A percentile compares a stretch with the other conserved stretches of the same genome.
phyloP scores from a whole-genome alignment of 2,888 invertebrate species.

The Tanypteryx hageni region DNA sequence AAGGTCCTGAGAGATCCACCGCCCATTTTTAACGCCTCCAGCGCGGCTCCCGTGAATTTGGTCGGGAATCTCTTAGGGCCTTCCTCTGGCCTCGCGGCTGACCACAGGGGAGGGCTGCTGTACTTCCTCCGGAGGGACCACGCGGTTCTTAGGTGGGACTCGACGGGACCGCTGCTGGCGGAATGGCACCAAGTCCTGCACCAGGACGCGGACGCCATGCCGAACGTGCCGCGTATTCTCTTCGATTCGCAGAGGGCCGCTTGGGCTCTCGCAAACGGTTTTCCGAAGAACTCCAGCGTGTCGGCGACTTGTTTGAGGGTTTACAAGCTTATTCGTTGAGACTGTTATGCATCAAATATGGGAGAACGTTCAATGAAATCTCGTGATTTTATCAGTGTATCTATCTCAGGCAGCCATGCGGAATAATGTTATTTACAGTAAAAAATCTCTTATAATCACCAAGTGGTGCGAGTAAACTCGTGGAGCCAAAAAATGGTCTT shows the following conservation, averaged over 20 bases:
- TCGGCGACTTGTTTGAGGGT: neutral
- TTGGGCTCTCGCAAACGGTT: neutral
- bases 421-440: neutral
- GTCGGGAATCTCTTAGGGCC: conserved; percentile 75
- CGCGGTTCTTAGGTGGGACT: conserved; percentile 76
- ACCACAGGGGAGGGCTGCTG: conserved; percentile 74
- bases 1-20: neutral
- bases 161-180: conserved; percentile 71
- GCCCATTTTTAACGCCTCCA: neutral
- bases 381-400: neutral
- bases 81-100: conserved; percentile 74
- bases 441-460: no score
- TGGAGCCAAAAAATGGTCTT: no score
- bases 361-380: neutral
- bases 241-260: conserved; percentile 68
- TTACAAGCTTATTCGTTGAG: neutral
- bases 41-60: conserved; percentile 70
- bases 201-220: conserved; percentile 15
- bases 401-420: neutral
- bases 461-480: no score
- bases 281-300: neutral
- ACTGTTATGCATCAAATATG: neutral
- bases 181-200: conserved; percentile 69
- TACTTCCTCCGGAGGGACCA: conserved; percentile 75
- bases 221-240: conserved; percentile 72